Evolutionary conservation across 1,140 invertebrate genomes (phyloP), one percentile per base, ranked within the genome.

Genomic region (Apis cerana): DNA sequence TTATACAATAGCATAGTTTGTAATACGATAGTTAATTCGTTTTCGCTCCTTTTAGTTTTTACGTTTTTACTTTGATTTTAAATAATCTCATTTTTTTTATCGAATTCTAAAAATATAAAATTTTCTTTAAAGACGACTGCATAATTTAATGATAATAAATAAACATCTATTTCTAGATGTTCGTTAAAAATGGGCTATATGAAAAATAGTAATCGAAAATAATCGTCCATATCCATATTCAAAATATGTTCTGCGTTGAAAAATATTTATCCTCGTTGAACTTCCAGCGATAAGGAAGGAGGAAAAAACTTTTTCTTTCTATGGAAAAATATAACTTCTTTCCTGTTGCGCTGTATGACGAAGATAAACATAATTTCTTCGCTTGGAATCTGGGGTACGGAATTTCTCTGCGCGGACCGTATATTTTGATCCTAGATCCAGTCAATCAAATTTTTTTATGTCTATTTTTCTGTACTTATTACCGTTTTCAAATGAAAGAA

Each of bases 371-470:
- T 58, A 58, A 82, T 48, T 82, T 76, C 74, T 76, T 76, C 74
- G 72, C 64, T 82, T 48, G 64, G 74, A 68, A 82, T 76, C 74
- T 64, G 72, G 80, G 80, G 48, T 76, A 76, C 80, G 48, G 80
- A 82, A 82, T 82, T 76, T 82, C 80, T 82, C 80, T 82, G 80
- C 80, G 72, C 80, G 80, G 80, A 61, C 80, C 80, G 74, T 76
- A 43, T 54, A 76, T 72, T 56, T 82, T 82, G 64, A 76, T 54
- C 62, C 80, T 75, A 82, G 80, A 82, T 59, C 64, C 80, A 82
- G 80, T 81, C 80, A 67, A 21, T 76, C 21, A 67, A 58, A 68
- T 50, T 48, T 67, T 56, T 48, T 52, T 64, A 50, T 33, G 61
- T 75, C 79, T 52, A 61, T 52, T 59, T 27, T 82, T 76, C 19